phyloP scores from a whole-genome alignment of 2,888 invertebrate species.

The Stegana nigrithorax region DNA sequence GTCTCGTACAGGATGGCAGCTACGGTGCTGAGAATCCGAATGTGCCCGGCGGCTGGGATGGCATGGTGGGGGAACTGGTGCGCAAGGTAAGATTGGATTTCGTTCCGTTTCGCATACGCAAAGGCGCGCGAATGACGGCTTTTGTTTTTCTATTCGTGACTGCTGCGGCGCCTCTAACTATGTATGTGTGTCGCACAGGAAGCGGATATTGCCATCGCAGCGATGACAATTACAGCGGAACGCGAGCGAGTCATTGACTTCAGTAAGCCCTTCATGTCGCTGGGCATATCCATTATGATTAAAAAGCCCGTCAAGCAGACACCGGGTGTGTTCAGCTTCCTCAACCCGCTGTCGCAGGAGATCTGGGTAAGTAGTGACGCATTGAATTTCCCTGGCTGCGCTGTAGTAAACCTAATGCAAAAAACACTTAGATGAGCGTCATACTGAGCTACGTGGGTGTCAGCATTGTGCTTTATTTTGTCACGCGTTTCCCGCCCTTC shows the following conservation, averaged over 20 bases:
- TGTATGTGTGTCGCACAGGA: slow-evolving; percentile 73
- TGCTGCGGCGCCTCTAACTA: no score
- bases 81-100: slow-evolving; percentile 83
- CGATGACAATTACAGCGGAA: slow-evolving; percentile 93
- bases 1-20: slow-evolving; percentile 85
- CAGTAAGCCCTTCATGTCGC: slow-evolving; percentile 96
- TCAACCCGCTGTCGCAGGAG: slow-evolving; percentile 95
- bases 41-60: slow-evolving; percentile 85
- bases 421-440: slow-evolving; percentile 80
- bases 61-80: slow-evolving; percentile 87
- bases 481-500: slow-evolving; percentile 95
- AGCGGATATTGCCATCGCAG: slow-evolving; percentile 94
- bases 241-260: slow-evolving; percentile 96
- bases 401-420: no score
- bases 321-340: slow-evolving; percentile 97
- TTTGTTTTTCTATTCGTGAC: background rate
- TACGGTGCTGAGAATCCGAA: slow-evolving; percentile 84
- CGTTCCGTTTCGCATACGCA: background rate
- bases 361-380: slow-evolving; percentile 92
- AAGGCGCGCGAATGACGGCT: background rate
- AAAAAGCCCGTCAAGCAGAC: slow-evolving; percentile 91
- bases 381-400: background rate
- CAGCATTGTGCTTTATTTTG: slow-evolving; percentile 97
- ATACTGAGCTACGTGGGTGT: slow-evolving; percentile 95
- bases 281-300: slow-evolving; percentile 95